A percentile compares a stretch with the other conserved stretches of the same genome.
Evolutionary conservation across 1,140 invertebrate genomes (phyloP).

Genomic region (Drosophila burlai): DNA sequence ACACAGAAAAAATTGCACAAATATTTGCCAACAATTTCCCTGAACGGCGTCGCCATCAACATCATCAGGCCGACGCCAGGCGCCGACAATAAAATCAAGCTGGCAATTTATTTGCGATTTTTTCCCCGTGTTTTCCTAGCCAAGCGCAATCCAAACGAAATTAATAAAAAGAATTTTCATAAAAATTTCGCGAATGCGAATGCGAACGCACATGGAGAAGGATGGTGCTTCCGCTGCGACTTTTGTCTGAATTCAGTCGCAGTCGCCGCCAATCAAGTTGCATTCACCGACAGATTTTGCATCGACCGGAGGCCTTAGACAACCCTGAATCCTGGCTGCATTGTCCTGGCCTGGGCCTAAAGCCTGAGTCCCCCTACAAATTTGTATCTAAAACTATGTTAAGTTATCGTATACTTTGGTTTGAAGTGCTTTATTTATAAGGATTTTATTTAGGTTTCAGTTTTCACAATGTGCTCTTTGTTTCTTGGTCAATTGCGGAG

Average conservation of each 20-base stretch:
- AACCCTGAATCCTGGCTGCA: neutral
- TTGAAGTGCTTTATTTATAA: no score
- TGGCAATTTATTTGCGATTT: slow-evolving; percentile 53
- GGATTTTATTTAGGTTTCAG: no score
- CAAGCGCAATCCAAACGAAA: slow-evolving; percentile 49
- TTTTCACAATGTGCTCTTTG: no score
- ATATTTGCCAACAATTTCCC: slow-evolving; percentile 53
- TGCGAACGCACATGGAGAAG: slow-evolving; percentile 18
- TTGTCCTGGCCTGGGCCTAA: slow-evolving; percentile 9
- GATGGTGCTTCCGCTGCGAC: neutral
- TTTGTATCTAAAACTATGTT: no score
- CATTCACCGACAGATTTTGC: slow-evolving; percentile 19
- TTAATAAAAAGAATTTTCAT: slow-evolving; percentile 56
- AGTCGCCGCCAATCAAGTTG: slow-evolving; percentile 35
- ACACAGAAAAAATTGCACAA: slow-evolving; percentile 39
- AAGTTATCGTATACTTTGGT: no score
- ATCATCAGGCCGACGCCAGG: slow-evolving; percentile 29
- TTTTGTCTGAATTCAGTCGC: slow-evolving; percentile 22
- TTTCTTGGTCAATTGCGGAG: no score
- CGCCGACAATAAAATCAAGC: slow-evolving; percentile 53
- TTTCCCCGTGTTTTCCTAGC: slow-evolving; percentile 33
- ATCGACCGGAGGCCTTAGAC: neutral
- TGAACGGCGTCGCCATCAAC: slow-evolving; percentile 35
- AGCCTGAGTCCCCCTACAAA: no score
- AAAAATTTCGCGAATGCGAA: slow-evolving; percentile 14